Evolutionary conservation across 1,140 invertebrate species (phyloP), one percentile per base, ranked within the genome.

Genomic region (Drosophila busckii): DNA sequence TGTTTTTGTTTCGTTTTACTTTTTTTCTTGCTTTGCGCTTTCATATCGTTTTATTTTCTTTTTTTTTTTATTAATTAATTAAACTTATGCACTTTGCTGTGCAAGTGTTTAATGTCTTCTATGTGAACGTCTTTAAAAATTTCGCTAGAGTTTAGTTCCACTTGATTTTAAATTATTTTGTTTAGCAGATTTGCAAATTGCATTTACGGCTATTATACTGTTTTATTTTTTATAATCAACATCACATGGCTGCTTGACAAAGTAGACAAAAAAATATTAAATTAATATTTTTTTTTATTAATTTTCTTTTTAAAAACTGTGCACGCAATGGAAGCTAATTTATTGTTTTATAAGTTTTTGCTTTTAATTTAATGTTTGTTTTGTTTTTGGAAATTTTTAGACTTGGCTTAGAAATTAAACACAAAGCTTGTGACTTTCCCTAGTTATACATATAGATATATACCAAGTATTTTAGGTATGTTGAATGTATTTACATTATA

Each of bases 71-170:
- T 13, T n/a, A n/a, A n/a, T n/a, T n/a, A n/a, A n/a, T n/a, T n/a
- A n/a, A n/a, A n/a, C n/a, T n/a, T n/a, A n/a, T n/a, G n/a, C n/a
- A n/a, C n/a, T 45, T 22, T 28, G 23, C 7, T 42, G 26, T 32
- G 12, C 25, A 2, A 34, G 22, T 45, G 49, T 50, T 64, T 60
- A 52, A 48, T 70, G 60, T 48, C 37, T 13, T 35, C 66, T 68
- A 26, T n/a, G 19, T n/a, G n/a, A n/a, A n/a, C n/a, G n/a, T 37
- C 22, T 32, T 26, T 59, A 66, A 80, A 82, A 80, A 82, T 82
- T 82, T 82, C 65, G 75, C 75, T 82, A 82, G 76, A 75, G 52
- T 80, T 64, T 62, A 59, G 54, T 78, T 78, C 60, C 80, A 73
- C 37, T 66, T 53, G 29, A 28, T n/a, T n/a, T n/a, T n/a, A n/a